A percentile compares a stretch with the other conserved stretches of the same genome.
Evolutionary conservation across 2,113 vertebrate genomes (phyloP).

Genomic region (Notarius lentiginosus): DNA sequence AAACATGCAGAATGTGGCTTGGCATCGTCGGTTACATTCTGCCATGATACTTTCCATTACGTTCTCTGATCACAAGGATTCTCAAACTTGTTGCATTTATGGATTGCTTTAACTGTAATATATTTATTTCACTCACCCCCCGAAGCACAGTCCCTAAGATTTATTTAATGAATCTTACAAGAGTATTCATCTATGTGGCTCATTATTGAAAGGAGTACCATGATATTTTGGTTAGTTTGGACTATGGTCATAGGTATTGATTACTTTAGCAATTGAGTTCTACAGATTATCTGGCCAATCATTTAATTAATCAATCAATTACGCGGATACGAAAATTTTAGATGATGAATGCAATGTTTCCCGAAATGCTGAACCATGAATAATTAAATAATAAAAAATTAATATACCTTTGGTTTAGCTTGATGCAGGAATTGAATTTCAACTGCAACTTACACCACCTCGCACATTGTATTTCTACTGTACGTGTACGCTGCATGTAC

Average conservation of each 20-base stretch:
- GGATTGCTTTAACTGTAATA: background rate
- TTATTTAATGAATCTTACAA: background rate
- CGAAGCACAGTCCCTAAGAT: background rate
- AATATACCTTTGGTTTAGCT: background rate
- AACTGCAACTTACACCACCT: too few relatives aligned
- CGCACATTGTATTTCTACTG: too few relatives aligned
- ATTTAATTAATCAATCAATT: background rate
- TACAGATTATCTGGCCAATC: background rate
- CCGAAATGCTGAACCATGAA: background rate
- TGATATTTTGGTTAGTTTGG: background rate
- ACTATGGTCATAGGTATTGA: background rate
- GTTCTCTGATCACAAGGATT: background rate
- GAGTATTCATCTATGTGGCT: background rate
- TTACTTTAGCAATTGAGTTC: background rate
- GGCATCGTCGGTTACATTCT: background rate
- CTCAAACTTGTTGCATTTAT: background rate
- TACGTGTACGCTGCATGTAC: too few relatives aligned
- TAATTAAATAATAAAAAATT: background rate
- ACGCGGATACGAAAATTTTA: background rate
- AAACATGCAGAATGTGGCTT: too few relatives aligned
- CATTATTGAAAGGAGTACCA: background rate
- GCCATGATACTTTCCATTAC: background rate
- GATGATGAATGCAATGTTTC: background rate
- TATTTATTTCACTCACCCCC: background rate
- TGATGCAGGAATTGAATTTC: too few relatives aligned